A percentile compares a stretch with the other conserved stretches of the same genome.
Evolutionary conservation across 2,888 invertebrate species (phyloP).

Genomic region (Tenthredo distinguenda): DNA sequence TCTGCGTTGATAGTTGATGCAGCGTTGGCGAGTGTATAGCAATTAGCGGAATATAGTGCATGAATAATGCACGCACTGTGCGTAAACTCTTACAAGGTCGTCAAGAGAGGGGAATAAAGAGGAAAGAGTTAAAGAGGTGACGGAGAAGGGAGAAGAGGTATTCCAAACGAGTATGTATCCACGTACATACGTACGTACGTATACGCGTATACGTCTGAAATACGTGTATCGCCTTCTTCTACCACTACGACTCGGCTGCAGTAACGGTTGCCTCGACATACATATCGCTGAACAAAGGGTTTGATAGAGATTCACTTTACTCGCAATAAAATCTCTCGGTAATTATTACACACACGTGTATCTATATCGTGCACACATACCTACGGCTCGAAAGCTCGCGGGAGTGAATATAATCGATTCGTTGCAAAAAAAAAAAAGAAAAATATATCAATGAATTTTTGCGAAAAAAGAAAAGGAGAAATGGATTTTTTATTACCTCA

Average conservation of each 20-base stretch:
- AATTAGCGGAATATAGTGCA: slow-evolving; percentile 21
- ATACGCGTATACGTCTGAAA: background rate
- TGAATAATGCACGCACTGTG: slow-evolving; percentile 29
- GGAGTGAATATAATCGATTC: background rate
- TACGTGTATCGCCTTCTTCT: background rate
- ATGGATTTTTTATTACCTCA: background rate
- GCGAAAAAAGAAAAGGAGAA: background rate
- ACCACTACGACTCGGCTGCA: background rate
- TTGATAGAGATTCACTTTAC: slow-evolving; percentile 13
- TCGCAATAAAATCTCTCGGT: background rate
- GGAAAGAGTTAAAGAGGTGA: background rate
- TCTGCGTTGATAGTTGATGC: background rate
- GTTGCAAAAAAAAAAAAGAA: no score
- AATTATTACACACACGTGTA: background rate
- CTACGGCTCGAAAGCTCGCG: background rate
- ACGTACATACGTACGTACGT: background rate
- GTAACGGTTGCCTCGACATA: slow-evolving; percentile 42
- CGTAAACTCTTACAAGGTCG: slow-evolving; percentile 27
- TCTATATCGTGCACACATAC: background rate
- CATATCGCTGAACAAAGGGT: slow-evolving; percentile 27
- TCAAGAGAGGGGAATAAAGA: background rate
- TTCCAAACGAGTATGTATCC: background rate
- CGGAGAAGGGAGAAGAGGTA: background rate
- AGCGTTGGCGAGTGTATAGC: background rate
- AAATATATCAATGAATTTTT: no score